A percentile compares a stretch with the other conserved stretches of the same genome.
phyloP scores from a whole-genome alignment of 2,888 invertebrate species.

The Hydrotaea diabolus region DNA sequence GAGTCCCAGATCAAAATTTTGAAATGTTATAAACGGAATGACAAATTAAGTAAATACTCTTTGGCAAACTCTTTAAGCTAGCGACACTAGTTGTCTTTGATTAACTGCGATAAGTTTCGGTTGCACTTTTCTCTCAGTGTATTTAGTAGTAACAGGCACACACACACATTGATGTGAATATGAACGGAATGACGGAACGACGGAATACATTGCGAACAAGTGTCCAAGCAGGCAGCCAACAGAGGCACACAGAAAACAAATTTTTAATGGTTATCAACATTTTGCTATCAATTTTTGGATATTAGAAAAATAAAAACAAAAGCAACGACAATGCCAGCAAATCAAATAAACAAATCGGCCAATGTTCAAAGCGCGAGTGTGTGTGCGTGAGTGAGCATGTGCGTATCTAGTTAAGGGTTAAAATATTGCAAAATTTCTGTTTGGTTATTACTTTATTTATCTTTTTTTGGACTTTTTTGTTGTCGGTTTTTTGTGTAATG shows the following conservation, averaged over 20 bases:
- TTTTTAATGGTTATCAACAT: constrained; percentile 12
- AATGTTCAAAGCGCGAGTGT: background rate
- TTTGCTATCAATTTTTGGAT: background rate
- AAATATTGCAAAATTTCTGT: constrained; percentile 62
- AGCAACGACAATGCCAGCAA: background rate
- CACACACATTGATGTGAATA: background rate
- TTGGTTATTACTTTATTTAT: constrained; percentile 42
- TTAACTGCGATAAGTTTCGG: no score
- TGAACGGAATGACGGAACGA: background rate
- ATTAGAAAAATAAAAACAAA: background rate
- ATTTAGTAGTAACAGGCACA: background rate
- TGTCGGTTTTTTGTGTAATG: constrained; percentile 54
- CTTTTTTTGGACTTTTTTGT: constrained; percentile 16
- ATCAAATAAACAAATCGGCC: constrained; percentile 16
- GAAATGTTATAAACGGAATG: no score
- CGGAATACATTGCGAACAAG: background rate
- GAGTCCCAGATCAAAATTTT: no score
- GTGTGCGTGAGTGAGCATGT: background rate
- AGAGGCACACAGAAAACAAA: background rate
- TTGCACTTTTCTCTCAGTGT: no score
- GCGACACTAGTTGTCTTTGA: no score
- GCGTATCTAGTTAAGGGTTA: constrained; percentile 47
- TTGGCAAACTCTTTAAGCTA: no score
- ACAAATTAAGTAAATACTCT: no score
- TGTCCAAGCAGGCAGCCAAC: background rate